These are phyloP conservation scores for Cephus nigrinus DNA, from an alignment of 2,888 invertebrate species.

Conservation along the genomic window DNA sequence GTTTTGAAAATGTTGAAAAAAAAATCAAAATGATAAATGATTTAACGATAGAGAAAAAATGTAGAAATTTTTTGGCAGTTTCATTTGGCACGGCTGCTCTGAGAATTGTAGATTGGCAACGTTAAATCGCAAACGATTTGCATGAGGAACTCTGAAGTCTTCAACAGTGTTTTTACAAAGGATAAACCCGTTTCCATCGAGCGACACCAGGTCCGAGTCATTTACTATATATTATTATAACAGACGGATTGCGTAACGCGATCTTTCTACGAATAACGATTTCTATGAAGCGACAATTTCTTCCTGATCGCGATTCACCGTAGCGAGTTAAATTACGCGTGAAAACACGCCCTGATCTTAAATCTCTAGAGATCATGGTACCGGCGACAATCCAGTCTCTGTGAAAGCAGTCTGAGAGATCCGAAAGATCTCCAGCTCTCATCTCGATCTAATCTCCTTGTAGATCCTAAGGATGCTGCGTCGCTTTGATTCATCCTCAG, in stretches of 20 bases:
- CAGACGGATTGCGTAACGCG: not conserved
- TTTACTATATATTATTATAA: not conserved
- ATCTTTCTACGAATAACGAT: not conserved
- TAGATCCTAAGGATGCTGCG: not conserved
- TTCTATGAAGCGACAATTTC: not conserved
- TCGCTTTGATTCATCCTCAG: constrained; percentile 1
- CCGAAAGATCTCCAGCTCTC: not conserved
- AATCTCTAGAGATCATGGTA: not conserved
- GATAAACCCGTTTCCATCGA: not conserved
- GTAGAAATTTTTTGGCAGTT: not conserved
- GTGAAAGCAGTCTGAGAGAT: not conserved
- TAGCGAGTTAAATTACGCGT: not conserved
- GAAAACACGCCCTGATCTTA: not conserved
- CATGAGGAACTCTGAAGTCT: not conserved
- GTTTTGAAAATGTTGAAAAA: not conserved
- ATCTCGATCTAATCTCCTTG: not conserved
- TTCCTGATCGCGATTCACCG: not conserved
- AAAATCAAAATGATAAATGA: not conserved
- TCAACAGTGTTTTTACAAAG: not conserved
- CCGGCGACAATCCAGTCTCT: not conserved
- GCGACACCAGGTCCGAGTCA: not conserved
- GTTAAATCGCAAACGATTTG: not conserved
- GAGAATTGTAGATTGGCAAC: not conserved
- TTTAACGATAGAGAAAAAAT: not conserved
- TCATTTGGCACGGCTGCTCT: not conserved